phyloP scores from a whole-genome alignment of 2,888 invertebrate species.

The Hydraecia micacea region DNA sequence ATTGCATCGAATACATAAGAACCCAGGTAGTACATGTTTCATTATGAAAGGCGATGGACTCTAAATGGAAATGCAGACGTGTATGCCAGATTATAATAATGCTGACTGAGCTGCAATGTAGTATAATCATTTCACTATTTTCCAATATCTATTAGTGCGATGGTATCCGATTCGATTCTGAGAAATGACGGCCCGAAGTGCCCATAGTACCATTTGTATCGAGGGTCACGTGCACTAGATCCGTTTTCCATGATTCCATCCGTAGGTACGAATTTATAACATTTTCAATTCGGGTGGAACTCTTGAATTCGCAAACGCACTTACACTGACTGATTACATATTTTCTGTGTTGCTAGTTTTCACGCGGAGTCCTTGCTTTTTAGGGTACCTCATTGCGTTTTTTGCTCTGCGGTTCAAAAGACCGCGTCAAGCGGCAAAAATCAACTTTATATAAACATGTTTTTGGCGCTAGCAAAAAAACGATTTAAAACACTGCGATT shows the following conservation, averaged over 20 bases:
- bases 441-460: background rate
- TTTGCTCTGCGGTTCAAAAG: background rate
- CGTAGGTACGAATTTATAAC: background rate
- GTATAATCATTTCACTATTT: constrained; percentile 10
- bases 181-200: background rate
- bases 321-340: background rate
- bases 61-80: constrained; percentile 7
- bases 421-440: background rate
- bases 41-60: constrained; percentile 14
- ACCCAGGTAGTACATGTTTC: background rate
- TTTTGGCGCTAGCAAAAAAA: background rate
- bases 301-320: background rate
- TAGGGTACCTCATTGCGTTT: background rate
- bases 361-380: background rate
- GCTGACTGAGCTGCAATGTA: background rate
- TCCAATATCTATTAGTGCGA: background rate
- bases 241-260: background rate
- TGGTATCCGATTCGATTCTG: background rate
- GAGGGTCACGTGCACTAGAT: background rate
- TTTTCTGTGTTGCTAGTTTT: background rate
- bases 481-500: background rate
- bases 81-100: background rate
- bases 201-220: background rate
- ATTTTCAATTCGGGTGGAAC: background rate
- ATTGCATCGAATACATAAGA: background rate